Percentiles rank a stretch among this genome's conserved stretches.
Evolutionary conservation across 2,113 vertebrate species (phyloP).

Genomic region (Ictalurus punctatus): DNA sequence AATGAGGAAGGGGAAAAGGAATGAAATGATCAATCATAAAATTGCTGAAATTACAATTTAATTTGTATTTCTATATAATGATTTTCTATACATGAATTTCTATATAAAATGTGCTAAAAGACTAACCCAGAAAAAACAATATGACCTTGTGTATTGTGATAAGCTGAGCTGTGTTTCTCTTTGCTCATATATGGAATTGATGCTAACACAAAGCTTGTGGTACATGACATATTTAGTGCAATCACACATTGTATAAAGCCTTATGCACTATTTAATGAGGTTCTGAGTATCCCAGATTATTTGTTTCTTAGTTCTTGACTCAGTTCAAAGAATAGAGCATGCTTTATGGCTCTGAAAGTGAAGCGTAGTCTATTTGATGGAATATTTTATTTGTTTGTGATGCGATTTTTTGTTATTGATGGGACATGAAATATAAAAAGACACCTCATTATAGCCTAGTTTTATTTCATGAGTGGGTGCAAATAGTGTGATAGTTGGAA

Average conservation of each 20-base stretch:
- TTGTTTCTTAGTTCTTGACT: background rate
- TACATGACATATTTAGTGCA: background rate
- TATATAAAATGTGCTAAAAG: conserved; percentile 38
- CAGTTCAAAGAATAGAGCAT: background rate
- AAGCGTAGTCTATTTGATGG: background rate
- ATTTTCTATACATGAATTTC: background rate
- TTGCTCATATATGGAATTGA: conserved; percentile 13
- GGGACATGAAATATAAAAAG: background rate
- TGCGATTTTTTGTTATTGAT: background rate
- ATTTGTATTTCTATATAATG: background rate
- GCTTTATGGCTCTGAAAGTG: background rate
- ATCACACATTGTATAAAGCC: conserved; percentile 2
- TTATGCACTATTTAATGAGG: background rate
- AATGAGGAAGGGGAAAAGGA: conserved; percentile 53
- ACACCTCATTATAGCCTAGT: background rate
- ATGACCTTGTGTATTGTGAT: conserved; percentile 23
- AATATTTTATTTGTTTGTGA: conserved; percentile 6
- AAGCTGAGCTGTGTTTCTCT: conserved; percentile 14
- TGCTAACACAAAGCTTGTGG: background rate
- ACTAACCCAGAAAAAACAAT: conserved; percentile 16
- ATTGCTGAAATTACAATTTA: conserved; percentile 16
- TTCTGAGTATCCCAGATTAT: background rate
- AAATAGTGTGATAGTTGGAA: background rate
- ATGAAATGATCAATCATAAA: conserved; percentile 44
- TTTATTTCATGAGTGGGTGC: background rate